These are phyloP conservation scores for Microctonus hyperodae DNA, from an alignment of 2,888 invertebrate genomes.

Conservation along the genomic window DNA sequence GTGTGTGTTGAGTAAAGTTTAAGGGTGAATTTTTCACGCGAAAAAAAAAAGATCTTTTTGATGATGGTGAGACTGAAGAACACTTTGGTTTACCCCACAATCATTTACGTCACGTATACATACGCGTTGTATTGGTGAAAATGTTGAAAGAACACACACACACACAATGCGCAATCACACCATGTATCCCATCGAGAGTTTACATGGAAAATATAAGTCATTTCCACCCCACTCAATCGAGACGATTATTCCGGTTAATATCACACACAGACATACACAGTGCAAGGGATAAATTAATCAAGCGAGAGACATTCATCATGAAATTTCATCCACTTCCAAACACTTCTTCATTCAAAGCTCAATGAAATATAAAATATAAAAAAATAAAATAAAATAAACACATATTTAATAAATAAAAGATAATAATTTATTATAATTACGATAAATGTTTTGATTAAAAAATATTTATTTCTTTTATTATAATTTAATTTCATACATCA, in stretches of 20 bases:
- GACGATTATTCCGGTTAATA: slow-evolving; percentile 37
- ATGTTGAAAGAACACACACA: slow-evolving; percentile 30
- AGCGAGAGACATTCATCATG: not conserved
- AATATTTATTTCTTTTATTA: not conserved
- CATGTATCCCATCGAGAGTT: not conserved
- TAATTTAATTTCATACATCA: not conserved
- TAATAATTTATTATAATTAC: no score
- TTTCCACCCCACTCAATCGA: not conserved
- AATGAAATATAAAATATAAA: not conserved
- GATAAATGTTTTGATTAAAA: not conserved
- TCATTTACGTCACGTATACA: slow-evolving; percentile 32
- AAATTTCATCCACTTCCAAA: not conserved
- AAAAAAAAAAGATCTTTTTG: slow-evolving; percentile 3
- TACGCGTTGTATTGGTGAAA: slow-evolving; percentile 12
- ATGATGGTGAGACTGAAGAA: slow-evolving; percentile 17
- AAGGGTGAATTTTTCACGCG: slow-evolving; percentile 11
- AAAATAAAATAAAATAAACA: not conserved
- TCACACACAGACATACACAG: no score
- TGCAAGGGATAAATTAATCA: slow-evolving; percentile 15
- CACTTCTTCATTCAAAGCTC: no score
- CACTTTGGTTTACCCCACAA: slow-evolving; percentile 30
- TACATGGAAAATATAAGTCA: slow-evolving; percentile 10
- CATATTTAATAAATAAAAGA: no score
- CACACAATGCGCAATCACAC: not conserved
- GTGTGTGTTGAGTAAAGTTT: not conserved